Conservation (phyloP, 2,888 invertebrate genomes). For the Dicyrtoma fusca region DNA sequence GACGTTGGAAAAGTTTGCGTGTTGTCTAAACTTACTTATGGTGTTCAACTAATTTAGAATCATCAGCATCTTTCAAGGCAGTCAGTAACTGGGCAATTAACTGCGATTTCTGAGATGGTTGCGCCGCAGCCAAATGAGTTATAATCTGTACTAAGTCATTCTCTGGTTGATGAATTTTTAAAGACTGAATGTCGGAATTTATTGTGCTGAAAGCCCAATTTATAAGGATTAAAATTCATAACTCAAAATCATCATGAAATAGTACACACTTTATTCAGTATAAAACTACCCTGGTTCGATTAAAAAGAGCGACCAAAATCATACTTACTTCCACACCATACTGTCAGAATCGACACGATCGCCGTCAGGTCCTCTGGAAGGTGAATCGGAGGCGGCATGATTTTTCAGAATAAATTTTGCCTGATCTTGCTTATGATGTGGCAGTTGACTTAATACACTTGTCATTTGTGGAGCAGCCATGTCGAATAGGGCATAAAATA, state of each 20-base stretch:
- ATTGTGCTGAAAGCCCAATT: slow-evolving; percentile 44
- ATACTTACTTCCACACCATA: slow-evolving; percentile 52
- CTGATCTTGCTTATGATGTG: slow-evolving; percentile 54
- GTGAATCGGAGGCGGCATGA: slow-evolving; percentile 42
- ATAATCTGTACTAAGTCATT: slow-evolving; percentile 45
- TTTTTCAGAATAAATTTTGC: slow-evolving; percentile 53
- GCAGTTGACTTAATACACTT: slow-evolving; percentile 50
- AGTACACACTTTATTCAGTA: too few species aligned
- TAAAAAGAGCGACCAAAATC: too few species aligned
- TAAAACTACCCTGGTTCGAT: too few species aligned
- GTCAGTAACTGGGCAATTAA: slow-evolving; percentile 45
- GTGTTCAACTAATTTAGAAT: slow-evolving; percentile 52
- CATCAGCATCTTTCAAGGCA: slow-evolving; percentile 50
- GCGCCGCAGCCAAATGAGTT: slow-evolving; percentile 48
- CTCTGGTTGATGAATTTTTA: slow-evolving; percentile 44
- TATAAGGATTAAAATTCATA: not conserved
- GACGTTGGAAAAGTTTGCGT: not conserved
- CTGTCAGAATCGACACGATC: slow-evolving; percentile 36
- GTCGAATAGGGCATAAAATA: slow-evolving; percentile 54
- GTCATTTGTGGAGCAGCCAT: slow-evolving; percentile 57
- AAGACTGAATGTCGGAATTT: slow-evolving; percentile 53
- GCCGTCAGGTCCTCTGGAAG: slow-evolving; percentile 26
- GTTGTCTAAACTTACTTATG: slow-evolving; percentile 49
- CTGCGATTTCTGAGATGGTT: slow-evolving; percentile 40
- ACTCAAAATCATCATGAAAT: not conserved